phyloP scores from a whole-genome alignment of 1,140 invertebrate genomes.

The Neuroterus valhalla region DNA sequence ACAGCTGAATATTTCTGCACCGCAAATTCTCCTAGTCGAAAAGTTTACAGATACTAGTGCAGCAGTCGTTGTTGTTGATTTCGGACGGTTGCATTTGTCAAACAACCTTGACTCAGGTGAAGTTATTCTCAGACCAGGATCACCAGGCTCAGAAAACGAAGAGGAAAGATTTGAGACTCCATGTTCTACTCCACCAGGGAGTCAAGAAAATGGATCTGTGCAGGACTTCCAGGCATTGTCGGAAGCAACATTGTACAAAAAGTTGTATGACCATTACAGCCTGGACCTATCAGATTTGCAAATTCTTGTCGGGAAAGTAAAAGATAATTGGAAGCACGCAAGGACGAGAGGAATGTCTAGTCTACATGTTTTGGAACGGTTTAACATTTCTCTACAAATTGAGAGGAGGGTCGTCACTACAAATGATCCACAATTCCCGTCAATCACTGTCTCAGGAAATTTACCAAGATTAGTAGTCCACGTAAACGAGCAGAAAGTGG shows the following conservation, averaged over 20 bases:
- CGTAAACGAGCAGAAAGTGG: constrained; percentile 91
- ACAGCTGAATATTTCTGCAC: constrained; percentile 93
- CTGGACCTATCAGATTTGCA: constrained; percentile 91
- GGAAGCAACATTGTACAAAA: constrained; percentile 82
- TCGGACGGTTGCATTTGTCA: constrained; percentile 86
- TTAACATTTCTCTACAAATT: constrained; percentile 89
- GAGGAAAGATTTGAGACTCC: constrained; percentile 90
- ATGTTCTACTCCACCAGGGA: constrained; percentile 92
- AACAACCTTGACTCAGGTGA: constrained; percentile 73
- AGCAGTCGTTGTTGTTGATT: constrained; percentile 88
- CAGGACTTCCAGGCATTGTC: constrained; percentile 73
- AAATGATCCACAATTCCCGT: constrained; percentile 89
- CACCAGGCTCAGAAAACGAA: constrained; percentile 65
- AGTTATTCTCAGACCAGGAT: constrained; percentile 55
- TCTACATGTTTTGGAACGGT: constrained; percentile 92
- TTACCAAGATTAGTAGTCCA: constrained; percentile 91
- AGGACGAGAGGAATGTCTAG: constrained; percentile 87
- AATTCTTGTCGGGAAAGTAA: constrained; percentile 89
- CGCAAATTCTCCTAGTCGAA: constrained; percentile 92
- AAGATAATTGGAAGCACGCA: constrained; percentile 93
- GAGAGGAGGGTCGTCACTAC: constrained; percentile 88
- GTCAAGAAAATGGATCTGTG: constrained; percentile 79
- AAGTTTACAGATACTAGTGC: constrained; percentile 87
- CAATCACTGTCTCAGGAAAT: constrained; percentile 87
- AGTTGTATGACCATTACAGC: constrained; percentile 88